Conservation (phyloP, 92 coral and sea anemone genomes). For the Siderastrea siderea region DNA sequence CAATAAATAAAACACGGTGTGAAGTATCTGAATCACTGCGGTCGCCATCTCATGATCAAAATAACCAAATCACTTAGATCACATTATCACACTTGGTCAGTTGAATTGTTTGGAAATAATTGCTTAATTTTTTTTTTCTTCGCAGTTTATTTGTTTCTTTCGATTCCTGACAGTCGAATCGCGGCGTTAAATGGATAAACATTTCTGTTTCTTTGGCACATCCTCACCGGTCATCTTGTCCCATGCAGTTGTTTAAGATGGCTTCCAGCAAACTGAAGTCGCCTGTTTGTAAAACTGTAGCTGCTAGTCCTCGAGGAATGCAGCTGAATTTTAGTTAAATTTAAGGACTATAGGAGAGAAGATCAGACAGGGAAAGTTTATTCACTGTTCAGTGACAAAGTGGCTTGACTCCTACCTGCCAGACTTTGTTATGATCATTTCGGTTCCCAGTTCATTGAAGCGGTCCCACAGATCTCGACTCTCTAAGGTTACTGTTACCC, state of each 20-base stretch:
- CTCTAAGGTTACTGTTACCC: conserved; percentile 70
- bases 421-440: conserved; percentile 89
- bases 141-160: background rate
- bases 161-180: background rate
- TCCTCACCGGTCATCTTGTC: background rate
- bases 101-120: background rate
- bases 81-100: conserved; percentile 1
- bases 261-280: background rate
- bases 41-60: background rate
- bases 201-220: background rate
- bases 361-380: background rate
- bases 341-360: background rate
- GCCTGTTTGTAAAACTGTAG: background rate
- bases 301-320: background rate
- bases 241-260: background rate
- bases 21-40: conserved; percentile 24
- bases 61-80: conserved; percentile 4
- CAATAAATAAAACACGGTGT: conserved; percentile 49
- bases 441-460: conserved; percentile 86
- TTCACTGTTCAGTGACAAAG: background rate
- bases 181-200: background rate
- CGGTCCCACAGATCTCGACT: conserved; percentile 89
- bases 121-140: background rate
- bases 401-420: conserved; percentile 70
- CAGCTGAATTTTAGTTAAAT: background rate